Conservation (phyloP, 30 jellyfish, hydroid and myxozoan species). For the Turritopsis rubra region DNA sequence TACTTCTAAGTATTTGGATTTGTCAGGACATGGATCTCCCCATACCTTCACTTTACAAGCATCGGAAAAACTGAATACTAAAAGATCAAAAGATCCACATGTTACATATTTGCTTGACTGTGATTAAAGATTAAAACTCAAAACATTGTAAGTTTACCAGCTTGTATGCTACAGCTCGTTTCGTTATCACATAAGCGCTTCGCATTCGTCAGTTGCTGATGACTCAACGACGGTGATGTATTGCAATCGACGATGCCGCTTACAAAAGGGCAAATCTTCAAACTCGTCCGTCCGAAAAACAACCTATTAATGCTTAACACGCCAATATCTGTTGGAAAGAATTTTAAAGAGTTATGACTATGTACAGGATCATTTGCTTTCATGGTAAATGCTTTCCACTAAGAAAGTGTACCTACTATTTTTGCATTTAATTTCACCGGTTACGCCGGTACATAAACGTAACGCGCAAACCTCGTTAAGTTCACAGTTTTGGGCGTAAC, state of each 20-base stretch:
- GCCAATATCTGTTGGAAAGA: background rate
- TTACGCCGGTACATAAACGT: background rate
- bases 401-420: background rate
- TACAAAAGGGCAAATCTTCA: background rate
- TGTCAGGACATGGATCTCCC: conserved; percentile 16
- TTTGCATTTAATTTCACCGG: background rate
- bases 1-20: background rate
- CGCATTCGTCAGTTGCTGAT: background rate
- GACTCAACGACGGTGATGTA: background rate
- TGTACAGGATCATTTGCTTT: background rate
- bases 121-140: no score
- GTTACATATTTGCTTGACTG: no score
- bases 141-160: background rate
- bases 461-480: background rate
- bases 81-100: no score
- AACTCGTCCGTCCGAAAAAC: background rate
- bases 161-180: background rate
- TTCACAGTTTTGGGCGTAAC: background rate
- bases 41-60: background rate
- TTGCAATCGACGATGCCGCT: background rate
- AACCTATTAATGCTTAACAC: background rate
- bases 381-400: background rate
- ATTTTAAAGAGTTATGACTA: background rate
- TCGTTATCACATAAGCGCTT: conserved; percentile 2
- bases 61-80: background rate